These are phyloP conservation scores for Drosophila mauritiana DNA, from an alignment of 1,140 invertebrate genomes.

Conservation along the genomic window DNA sequence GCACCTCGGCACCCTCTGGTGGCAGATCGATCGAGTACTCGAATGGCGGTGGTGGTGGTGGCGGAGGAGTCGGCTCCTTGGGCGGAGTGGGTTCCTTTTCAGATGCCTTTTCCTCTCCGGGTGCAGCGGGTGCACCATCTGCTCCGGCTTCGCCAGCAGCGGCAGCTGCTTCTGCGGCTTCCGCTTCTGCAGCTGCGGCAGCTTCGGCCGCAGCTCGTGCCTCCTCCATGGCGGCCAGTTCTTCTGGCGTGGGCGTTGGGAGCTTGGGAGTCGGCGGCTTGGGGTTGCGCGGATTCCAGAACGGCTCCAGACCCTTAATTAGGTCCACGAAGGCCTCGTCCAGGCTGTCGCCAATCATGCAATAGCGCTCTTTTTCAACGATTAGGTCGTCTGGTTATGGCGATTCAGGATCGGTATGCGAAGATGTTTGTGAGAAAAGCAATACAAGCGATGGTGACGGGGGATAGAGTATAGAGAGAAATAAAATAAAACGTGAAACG, in stretches of 20 bases:
- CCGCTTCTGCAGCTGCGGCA: constrained; percentile 71
- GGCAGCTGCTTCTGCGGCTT: constrained; percentile 65
- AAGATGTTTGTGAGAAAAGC: constrained; percentile 52
- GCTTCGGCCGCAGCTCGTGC: constrained; percentile 73
- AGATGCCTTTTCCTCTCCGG: constrained; percentile 83
- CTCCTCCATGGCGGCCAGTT: constrained; percentile 72
- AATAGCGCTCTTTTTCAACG: constrained; percentile 98
- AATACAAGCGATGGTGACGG: constrained; percentile 53
- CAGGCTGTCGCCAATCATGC: constrained; percentile 98
- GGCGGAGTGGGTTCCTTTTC: constrained; percentile 64
- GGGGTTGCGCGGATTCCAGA: constrained; percentile 81
- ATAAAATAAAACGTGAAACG: constrained; percentile 51
- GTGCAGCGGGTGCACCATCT: constrained; percentile 81
- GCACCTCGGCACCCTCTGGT: constrained; percentile 85
- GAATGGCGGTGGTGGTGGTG: constrained; percentile 85
- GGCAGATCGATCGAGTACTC: constrained; percentile 84
- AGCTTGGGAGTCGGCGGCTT: constrained; percentile 84
- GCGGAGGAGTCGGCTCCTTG: constrained; percentile 83
- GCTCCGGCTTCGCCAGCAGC: constrained; percentile 48
- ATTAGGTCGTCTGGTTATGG: constrained; percentile 96
- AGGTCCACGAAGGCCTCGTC: constrained; percentile 98
- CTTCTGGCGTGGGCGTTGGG: constrained; percentile 79
- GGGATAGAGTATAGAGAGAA: constrained; percentile 42
- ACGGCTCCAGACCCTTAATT: constrained; percentile 88
- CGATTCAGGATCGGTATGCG: constrained; percentile 25